Base-by-base conservation (phyloP, 2,888 invertebrate species). In the Augochlorella aurata region DNA sequence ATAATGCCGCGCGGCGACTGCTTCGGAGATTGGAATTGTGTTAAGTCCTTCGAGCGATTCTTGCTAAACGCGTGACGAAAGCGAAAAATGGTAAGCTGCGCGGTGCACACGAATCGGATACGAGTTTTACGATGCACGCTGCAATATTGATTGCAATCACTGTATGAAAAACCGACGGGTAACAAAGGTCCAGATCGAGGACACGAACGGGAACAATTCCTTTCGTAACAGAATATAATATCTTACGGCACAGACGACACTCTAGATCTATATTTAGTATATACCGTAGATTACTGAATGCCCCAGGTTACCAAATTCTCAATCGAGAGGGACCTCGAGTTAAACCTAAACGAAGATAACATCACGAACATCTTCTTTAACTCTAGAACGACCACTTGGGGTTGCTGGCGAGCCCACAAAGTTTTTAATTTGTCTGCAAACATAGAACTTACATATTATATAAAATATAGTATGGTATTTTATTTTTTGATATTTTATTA, bases 1-100 rank as follows among this genome's bases (percentile, higher is more conserved):
- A 68, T 78, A 78, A 78, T 73, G 49, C 61, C 61, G 75, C 24
- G 72, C 49, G 16, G 49, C 49, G 68, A 58, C 58, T 21, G 29
- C 61, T 61, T 38, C 61, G 52, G 44, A 52, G 66, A 54, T 24
- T 67, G 45, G 45, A 65, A 74, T 65, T 24, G 52, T 50, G 65
- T 52, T 4, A 45, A 54, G n/a, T 44, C 24, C 71, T 71, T 47
- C 24, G 29, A 61, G 47, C 58, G 61, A 71, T 71, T 61, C 47
- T 58, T 61, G 71, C 29, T 47, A 71, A 71, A 71, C 54, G 71
- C 61, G 58, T 45, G 71, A 65, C 47, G 47, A 29, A 72, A 72
- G 47, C 58, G 18, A 29, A 21, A 50, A 73, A 65, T 73, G 5
- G 65, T 73, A 65, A 49, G 44, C 65, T 9, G 10, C 29, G 18